These are phyloP conservation scores for Cettia cetti DNA, from an alignment of 2,113 vertebrate species.

Conservation along the genomic window DNA sequence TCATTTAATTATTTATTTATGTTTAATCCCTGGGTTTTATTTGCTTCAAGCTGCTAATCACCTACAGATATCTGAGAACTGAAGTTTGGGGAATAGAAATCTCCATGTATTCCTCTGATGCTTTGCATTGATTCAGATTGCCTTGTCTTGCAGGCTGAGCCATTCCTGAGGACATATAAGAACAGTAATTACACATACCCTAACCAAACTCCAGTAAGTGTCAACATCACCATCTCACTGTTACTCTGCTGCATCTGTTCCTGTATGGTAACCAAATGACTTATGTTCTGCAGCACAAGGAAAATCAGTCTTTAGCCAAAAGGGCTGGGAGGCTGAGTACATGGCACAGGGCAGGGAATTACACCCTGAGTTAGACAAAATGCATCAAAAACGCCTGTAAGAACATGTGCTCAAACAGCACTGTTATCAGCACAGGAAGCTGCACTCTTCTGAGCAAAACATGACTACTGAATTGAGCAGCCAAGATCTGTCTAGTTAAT, in stretches of 20 bases:
- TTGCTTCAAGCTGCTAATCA: neutral
- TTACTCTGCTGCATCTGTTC: neutral
- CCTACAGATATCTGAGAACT: neutral
- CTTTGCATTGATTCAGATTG: neutral
- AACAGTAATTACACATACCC: conserved; percentile 69
- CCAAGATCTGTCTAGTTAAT: neutral
- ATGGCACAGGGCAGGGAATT: neutral
- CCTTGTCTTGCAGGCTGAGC: conserved; percentile 53
- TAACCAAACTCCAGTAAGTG: neutral
- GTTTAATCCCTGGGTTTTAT: neutral
- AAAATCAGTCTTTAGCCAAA: neutral
- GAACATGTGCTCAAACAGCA: neutral
- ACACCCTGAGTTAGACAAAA: neutral
- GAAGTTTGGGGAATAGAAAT: neutral
- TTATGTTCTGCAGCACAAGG: neutral
- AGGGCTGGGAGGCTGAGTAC: neutral
- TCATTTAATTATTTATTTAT: neutral
- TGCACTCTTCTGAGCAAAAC: neutral
- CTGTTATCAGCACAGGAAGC: neutral
- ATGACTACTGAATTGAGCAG: neutral
- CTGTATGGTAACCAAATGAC: neutral
- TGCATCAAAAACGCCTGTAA: neutral
- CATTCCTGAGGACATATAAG: conserved; percentile 70
- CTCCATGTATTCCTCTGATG: neutral
- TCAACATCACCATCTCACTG: neutral